Conservation (phyloP, 1,140 invertebrate genomes). For the Papilio aristodemus region DNA sequence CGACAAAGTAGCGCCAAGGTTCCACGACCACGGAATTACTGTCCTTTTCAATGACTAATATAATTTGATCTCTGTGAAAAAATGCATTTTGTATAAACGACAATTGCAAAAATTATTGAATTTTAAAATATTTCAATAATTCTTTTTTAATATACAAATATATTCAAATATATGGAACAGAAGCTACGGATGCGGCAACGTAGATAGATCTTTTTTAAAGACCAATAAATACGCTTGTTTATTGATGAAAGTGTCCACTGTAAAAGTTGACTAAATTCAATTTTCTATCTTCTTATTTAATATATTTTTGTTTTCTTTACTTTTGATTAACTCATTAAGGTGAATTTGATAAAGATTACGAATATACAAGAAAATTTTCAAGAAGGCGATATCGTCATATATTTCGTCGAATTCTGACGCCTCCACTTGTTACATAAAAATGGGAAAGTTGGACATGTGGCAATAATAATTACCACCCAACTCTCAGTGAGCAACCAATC, state of each 20-base stretch:
- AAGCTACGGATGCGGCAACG: too few relatives aligned
- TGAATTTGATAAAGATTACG: not conserved
- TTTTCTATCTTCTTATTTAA: too few relatives aligned
- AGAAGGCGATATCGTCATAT: not conserved
- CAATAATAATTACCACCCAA: conserved; percentile 24
- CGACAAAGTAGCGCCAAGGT: conserved; percentile 13
- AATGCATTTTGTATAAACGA: not conserved
- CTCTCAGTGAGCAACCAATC: conserved; percentile 1
- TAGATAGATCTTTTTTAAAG: too few relatives aligned
- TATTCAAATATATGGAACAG: too few relatives aligned
- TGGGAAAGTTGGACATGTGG: conserved; percentile 6
- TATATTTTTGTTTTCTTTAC: too few relatives aligned
- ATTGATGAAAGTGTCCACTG: too few relatives aligned
- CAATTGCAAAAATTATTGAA: too few relatives aligned
- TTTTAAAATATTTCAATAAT: too few relatives aligned
- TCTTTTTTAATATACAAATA: too few relatives aligned
- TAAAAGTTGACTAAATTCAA: too few relatives aligned
- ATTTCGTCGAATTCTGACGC: conserved; percentile 7
- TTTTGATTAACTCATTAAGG: too few relatives aligned
- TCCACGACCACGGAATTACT: conserved; percentile 29
- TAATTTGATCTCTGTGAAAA: conserved; percentile 16
- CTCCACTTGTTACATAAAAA: conserved; percentile 22
- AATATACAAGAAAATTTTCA: not conserved
- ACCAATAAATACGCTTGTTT: too few relatives aligned
- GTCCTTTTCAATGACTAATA: conserved; percentile 26